A percentile compares a stretch with the other conserved stretches of the same genome.
Conservation (phyloP, 2,888 invertebrate genomes). For the Panzeria rudis region DNA sequence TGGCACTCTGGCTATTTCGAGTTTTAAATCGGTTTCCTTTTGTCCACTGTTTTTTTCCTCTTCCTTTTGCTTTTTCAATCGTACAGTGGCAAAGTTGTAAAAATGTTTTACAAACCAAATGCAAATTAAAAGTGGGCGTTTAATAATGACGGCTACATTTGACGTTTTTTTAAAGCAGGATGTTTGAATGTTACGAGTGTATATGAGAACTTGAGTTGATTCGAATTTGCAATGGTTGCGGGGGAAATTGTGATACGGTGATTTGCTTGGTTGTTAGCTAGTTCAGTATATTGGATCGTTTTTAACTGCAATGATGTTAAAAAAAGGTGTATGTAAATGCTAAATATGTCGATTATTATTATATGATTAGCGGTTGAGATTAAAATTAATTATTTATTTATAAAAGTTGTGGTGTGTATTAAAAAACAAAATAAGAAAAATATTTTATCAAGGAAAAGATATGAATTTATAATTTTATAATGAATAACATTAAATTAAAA, state of each 20-base stretch:
- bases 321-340: conserved; percentile 23
- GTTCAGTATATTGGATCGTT: conserved; percentile 2
- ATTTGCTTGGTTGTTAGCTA: conserved; percentile 23
- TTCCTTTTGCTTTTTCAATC: conserved; percentile 17
- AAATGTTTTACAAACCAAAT: conserved; percentile 10
- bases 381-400: not conserved
- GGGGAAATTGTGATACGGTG: conserved; percentile 5
- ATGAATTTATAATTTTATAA: not conserved
- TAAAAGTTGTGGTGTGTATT: not conserved
- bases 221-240: not conserved
- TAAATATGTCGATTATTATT: conserved; percentile 13
- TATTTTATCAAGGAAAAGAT: not conserved
- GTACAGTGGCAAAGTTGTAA: conserved; percentile 19
- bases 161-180: conserved; percentile 57
- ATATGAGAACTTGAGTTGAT: conserved; percentile 23
- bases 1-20: conserved; percentile 25
- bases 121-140: conserved; percentile 55
- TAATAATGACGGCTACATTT: conserved; percentile 67
- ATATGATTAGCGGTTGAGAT: conserved; percentile 20
- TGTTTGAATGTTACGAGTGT: conserved; percentile 38
- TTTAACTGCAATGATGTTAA: conserved; percentile 47
- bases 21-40: not conserved
- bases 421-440: not conserved
- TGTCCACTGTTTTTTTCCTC: conserved; percentile 23
- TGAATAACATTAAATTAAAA: too few relatives aligned